Percentiles rank a stretch among this genome's conserved stretches.
These are phyloP conservation scores for Actinia equina DNA, from an alignment of 64 coral and sea anemone genomes.

Conservation along the genomic window DNA sequence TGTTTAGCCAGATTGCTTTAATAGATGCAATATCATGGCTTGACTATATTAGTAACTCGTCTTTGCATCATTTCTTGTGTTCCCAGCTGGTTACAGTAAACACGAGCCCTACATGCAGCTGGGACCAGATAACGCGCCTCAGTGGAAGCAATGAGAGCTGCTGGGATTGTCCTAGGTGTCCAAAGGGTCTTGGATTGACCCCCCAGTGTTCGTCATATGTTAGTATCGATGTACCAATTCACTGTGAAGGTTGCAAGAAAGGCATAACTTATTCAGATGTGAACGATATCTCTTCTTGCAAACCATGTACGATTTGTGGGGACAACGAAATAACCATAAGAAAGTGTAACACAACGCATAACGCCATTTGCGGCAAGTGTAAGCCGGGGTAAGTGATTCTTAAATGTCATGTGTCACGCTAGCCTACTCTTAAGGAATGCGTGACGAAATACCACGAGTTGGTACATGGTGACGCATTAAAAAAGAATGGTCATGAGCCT, in stretches of 20 bases:
- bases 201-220: conserved; percentile 66
- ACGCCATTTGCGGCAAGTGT: conserved; percentile 74
- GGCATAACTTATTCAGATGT: conserved; percentile 49
- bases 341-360: conserved; percentile 51
- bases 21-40: neutral
- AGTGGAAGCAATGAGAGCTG: conserved; percentile 14
- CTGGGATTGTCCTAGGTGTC: conserved; percentile 55
- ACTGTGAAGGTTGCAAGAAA: conserved; percentile 44
- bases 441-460: neutral
- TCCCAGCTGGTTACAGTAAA: conserved; percentile 5
- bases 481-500: neutral
- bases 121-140: conserved; percentile 51
- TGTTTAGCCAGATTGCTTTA: neutral
- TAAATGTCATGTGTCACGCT: neutral
- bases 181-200: conserved; percentile 44
- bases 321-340: conserved; percentile 56
- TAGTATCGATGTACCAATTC: neutral
- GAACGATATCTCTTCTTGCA: conserved; percentile 64
- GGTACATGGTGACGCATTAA: neutral
- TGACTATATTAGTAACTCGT: neutral
- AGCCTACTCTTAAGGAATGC: neutral
- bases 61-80: neutral
- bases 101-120: conserved; percentile 19
- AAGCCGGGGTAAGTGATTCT: conserved; percentile 56
- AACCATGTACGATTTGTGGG: conserved; percentile 67